Evolutionary conservation across 2,797 vertebrate species (phyloP).

Genomic region (Peromyscus aztecus): DNA sequence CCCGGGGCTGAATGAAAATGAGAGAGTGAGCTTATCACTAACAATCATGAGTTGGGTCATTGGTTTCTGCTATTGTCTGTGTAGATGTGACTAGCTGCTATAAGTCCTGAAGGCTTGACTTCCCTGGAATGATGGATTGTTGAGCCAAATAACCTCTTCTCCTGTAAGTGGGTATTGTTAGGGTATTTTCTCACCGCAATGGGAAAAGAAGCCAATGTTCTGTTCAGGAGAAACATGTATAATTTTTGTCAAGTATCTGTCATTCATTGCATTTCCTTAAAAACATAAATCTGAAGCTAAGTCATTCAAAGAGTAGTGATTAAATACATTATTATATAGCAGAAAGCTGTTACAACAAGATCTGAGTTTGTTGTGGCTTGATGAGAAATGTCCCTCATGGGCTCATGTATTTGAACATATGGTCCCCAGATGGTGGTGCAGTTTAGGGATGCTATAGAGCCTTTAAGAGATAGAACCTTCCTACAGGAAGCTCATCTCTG

Average conservation of each 20-base stretch:
- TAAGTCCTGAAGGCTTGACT: background rate
- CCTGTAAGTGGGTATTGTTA: background rate
- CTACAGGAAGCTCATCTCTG: background rate
- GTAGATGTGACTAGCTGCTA: background rate
- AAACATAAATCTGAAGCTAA: constrained; percentile 17
- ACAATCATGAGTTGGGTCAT: background rate
- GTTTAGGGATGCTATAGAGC: background rate
- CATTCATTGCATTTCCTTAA: background rate
- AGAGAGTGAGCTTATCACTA: background rate
- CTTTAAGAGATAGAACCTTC: background rate
- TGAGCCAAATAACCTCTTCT: background rate
- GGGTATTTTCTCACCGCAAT: background rate
- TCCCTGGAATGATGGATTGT: background rate
- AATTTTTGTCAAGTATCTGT: background rate
- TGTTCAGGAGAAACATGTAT: background rate
- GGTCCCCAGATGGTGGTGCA: background rate
- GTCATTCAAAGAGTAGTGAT: constrained; percentile 16
- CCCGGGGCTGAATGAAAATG: too few relatives aligned
- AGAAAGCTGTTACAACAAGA: background rate
- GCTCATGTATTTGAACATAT: background rate
- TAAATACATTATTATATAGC: background rate
- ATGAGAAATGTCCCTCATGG: background rate
- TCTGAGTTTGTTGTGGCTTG: background rate
- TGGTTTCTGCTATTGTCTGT: background rate
- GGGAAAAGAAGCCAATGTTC: background rate